These are phyloP conservation scores for Sepiola atlantica DNA, from an alignment of 2,888 invertebrate genomes.

Conservation along the genomic window DNA sequence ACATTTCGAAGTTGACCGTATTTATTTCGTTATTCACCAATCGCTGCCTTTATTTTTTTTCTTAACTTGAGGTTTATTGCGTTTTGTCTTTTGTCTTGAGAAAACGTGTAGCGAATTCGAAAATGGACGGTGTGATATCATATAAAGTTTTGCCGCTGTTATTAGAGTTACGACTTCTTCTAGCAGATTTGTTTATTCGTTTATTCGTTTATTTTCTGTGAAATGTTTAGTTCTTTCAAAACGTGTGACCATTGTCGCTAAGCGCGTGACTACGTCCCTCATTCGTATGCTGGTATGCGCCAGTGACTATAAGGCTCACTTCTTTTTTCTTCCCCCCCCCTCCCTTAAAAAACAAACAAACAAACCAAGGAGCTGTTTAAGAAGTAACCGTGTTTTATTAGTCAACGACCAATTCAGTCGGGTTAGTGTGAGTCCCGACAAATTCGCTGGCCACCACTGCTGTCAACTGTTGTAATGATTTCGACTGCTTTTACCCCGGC, in stretches of 20 bases:
- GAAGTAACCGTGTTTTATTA: too few species aligned
- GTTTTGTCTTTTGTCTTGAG: background rate
- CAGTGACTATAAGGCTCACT: background rate
- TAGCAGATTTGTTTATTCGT: background rate
- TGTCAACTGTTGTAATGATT: background rate
- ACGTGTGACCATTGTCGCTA: slow-evolving; percentile 32
- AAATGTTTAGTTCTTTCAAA: background rate
- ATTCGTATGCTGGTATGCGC: slow-evolving; percentile 18
- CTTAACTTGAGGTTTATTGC: background rate
- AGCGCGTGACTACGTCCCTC: background rate
- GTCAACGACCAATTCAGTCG: background rate
- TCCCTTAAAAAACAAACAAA: too few species aligned
- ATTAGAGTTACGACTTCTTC: background rate
- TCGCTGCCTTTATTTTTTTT: background rate
- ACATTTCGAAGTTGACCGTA: too few species aligned
- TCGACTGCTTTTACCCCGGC: background rate
- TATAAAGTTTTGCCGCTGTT: background rate
- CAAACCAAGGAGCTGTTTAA: too few species aligned
- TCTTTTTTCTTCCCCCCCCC: background rate
- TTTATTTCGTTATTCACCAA: background rate
- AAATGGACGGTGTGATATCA: background rate
- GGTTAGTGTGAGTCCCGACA: background rate
- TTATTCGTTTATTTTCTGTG: too few species aligned
- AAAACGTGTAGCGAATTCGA: background rate
- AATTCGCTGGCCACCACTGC: background rate